Percentiles rank a stretch among this genome's conserved stretches.
Conservation (phyloP, 2,888 invertebrate genomes). For the Exocentrus adspersus region DNA sequence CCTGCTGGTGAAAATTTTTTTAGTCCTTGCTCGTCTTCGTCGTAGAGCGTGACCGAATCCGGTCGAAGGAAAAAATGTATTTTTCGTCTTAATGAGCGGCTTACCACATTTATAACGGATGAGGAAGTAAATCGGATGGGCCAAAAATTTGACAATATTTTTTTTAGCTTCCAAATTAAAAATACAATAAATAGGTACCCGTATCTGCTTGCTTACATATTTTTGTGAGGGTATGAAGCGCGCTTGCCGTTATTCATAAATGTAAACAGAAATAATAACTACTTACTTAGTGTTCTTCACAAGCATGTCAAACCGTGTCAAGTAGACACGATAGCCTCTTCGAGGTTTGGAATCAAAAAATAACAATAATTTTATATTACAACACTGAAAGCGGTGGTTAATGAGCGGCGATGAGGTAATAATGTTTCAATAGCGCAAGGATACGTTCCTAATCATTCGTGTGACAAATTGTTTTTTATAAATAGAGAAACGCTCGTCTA, state of each 20-base stretch:
- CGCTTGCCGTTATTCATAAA: no score
- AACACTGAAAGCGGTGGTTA: neutral
- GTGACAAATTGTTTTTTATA: neutral
- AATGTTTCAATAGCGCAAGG: neutral
- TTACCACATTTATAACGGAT: no score
- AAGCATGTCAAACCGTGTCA: neutral
- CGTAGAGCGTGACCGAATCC: no score
- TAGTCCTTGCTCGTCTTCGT: neutral
- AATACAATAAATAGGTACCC: no score
- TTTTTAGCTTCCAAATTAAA: no score
- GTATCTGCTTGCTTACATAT: no score
- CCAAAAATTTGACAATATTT: no score
- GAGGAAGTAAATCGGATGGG: no score
- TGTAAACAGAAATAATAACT: neutral
- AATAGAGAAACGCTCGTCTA: neutral
- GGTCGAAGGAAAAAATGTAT: no score
- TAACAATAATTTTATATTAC: neutral
- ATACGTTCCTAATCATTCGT: slow-evolving; percentile 1
- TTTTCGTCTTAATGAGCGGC: no score
- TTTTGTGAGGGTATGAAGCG: no score
- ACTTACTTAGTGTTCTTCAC: no score
- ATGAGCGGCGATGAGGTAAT: neutral
- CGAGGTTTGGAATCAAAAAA: neutral
- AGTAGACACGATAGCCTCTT: neutral
- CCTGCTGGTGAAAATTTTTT: neutral